These are phyloP conservation scores for Laothoe populi DNA, from an alignment of 2,888 invertebrate species.

Conservation along the genomic window DNA sequence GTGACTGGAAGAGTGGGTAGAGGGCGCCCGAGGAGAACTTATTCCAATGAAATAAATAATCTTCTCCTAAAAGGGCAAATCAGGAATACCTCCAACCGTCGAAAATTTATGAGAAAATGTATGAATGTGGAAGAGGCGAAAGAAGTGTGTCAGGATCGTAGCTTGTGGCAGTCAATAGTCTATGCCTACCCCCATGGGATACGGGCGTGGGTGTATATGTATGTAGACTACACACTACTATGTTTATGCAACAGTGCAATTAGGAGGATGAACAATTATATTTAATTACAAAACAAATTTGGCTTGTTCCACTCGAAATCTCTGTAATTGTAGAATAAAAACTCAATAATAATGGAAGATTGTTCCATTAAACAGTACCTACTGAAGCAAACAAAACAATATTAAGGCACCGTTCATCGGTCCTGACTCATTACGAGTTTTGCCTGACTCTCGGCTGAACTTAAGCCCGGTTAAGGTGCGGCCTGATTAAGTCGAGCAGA, in stretches of 20 bases:
- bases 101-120: too few species aligned
- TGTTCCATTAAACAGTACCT: slow-evolving; percentile 47
- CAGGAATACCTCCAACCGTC: too few species aligned
- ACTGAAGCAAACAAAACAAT: slow-evolving; percentile 59
- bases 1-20: too few species aligned
- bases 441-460: slow-evolving; percentile 54
- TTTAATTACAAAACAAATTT: slow-evolving; percentile 19
- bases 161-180: too few species aligned
- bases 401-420: slow-evolving; percentile 56
- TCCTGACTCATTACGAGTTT: slow-evolving; percentile 75
- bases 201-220: too few species aligned
- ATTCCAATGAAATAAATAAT: too few species aligned
- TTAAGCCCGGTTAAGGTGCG: slow-evolving; percentile 71
- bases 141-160: too few species aligned
- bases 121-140: too few species aligned
- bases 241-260: slow-evolving; percentile 4
- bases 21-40: too few species aligned
- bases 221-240: too few species aligned
- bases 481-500: slow-evolving; percentile 74
- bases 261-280: slow-evolving; percentile 13
- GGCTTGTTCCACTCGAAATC: slow-evolving; percentile 8
- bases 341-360: slow-evolving; percentile 20
- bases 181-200: too few species aligned
- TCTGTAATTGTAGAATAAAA: slow-evolving; percentile 21
- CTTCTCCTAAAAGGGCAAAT: too few species aligned